Conservation (phyloP, 2,888 invertebrate species). For the Drosophila hawaiiensis region DNA sequence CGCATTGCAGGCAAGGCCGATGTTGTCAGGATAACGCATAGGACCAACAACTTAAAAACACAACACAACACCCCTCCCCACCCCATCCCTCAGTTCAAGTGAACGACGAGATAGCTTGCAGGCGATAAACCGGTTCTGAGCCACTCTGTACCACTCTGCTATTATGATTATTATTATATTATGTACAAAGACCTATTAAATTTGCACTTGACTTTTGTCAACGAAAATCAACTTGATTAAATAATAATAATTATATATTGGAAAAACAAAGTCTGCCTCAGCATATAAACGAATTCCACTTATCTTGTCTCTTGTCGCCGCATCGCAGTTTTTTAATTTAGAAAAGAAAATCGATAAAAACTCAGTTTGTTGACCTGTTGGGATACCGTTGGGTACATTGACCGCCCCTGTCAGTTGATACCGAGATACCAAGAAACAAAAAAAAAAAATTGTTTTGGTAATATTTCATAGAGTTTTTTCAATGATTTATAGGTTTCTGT, state of each 20-base stretch:
- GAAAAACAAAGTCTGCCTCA: background rate
- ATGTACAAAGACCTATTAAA: background rate
- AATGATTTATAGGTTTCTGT: conserved; percentile 23
- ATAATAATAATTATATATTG: background rate
- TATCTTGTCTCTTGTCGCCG: background rate
- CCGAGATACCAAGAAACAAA: background rate
- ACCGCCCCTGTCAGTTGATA: background rate
- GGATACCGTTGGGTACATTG: background rate
- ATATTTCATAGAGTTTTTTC: conserved; percentile 15
- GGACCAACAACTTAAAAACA: background rate
- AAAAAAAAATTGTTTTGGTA: background rate
- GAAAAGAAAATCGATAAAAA: conserved; percentile 25
- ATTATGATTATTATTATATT: too few relatives aligned
- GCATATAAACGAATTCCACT: background rate
- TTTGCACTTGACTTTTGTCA: background rate
- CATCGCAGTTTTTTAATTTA: too few relatives aligned
- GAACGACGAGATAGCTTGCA: background rate
- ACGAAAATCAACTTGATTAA: background rate
- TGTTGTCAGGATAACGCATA: conserved; percentile 40
- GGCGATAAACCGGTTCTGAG: conserved; percentile 6
- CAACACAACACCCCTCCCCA: background rate
- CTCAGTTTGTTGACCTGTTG: background rate
- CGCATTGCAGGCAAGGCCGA: background rate
- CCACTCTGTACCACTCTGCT: background rate
- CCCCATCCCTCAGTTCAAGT: background rate